Evolutionary conservation across 1,140 invertebrate genomes (phyloP).

Genomic region (Branchinecta lindahli): DNA sequence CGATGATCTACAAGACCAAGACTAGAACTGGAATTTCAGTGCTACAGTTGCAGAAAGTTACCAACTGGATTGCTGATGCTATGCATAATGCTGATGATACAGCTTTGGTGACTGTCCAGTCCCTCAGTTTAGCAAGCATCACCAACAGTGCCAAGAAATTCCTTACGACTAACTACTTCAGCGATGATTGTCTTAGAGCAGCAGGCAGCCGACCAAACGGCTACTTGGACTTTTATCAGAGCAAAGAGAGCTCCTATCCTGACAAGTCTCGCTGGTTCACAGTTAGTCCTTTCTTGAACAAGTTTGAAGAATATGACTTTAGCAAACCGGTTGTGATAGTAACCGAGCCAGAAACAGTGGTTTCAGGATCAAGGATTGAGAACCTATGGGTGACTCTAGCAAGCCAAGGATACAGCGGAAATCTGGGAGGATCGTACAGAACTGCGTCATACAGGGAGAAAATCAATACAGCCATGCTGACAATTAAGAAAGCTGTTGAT

Average conservation of each 20-base stretch:
- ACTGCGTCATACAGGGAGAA: not conserved
- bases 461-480: not conserved
- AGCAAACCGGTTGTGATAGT: not conserved
- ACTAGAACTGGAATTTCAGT: not conserved
- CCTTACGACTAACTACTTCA: not conserved
- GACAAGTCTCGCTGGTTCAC: not conserved
- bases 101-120: not conserved
- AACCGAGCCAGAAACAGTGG: not conserved
- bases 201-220: not conserved
- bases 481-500: not conserved
- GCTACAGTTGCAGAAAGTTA: not conserved
- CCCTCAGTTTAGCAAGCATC: not conserved
- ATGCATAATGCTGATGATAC: not conserved
- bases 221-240: not conserved
- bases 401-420: not conserved
- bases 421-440: not conserved
- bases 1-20: not conserved
- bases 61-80: not conserved
- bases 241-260: not conserved
- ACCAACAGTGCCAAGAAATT: not conserved
- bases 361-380: not conserved
- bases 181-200: not conserved
- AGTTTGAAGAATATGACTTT: conserved; percentile 4
- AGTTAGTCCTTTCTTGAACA: not conserved
- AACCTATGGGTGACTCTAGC: not conserved